Evolutionary conservation across 1,140 invertebrate genomes (phyloP).

Genomic region (Chironomus tepperi): DNA sequence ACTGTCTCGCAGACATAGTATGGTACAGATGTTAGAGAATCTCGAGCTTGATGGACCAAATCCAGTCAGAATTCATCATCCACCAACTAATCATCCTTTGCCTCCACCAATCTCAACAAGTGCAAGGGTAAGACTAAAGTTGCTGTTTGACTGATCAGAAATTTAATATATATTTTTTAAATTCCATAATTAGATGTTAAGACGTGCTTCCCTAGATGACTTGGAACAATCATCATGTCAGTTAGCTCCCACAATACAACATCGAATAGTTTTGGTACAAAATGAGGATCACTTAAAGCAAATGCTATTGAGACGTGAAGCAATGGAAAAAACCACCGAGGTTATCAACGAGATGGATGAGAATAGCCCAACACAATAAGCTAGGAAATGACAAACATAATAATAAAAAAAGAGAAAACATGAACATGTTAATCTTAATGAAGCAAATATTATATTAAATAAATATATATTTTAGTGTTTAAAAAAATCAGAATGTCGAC

Average conservation of each 20-base stretch:
- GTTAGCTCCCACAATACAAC: slow-evolving; percentile 62
- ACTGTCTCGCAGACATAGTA: slow-evolving; percentile 62
- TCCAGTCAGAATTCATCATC: slow-evolving; percentile 44
- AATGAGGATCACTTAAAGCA: slow-evolving; percentile 47
- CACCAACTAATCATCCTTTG: slow-evolving; percentile 30
- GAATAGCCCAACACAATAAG: slow-evolving; percentile 21
- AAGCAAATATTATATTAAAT: background rate
- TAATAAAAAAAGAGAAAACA: background rate
- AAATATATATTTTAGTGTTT: background rate
- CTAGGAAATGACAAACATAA: background rate
- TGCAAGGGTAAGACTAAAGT: slow-evolving; percentile 32
- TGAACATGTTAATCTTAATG: background rate
- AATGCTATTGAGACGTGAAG: slow-evolving; percentile 35
- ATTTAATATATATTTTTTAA: background rate
- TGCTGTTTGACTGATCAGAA: slow-evolving; percentile 20
- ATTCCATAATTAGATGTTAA: slow-evolving; percentile 36
- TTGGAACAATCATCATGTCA: slow-evolving; percentile 67
- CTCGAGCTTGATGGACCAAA: slow-evolving; percentile 57
- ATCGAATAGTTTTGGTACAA: slow-evolving; percentile 63
- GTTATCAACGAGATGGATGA: slow-evolving; percentile 33
- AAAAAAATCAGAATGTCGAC: background rate
- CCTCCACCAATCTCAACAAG: slow-evolving; percentile 32
- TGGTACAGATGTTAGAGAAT: slow-evolving; percentile 64
- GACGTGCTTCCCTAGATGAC: slow-evolving; percentile 65
- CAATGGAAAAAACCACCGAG: slow-evolving; percentile 37